Conservation (phyloP, 2,113 vertebrate species). For the Dicentrarchus labrax region DNA sequence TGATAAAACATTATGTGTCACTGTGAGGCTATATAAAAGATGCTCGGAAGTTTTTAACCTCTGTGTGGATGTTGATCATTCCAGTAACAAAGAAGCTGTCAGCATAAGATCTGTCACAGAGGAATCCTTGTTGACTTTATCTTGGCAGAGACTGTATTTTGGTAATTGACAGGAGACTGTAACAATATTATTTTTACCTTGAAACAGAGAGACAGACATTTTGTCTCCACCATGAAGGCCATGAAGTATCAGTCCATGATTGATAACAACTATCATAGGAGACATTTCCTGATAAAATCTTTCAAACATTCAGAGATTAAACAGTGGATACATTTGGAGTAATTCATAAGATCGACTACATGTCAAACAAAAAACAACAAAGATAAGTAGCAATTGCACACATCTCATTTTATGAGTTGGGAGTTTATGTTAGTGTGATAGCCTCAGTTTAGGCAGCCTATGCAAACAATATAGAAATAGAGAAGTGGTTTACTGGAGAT, state of each 20-base stretch:
- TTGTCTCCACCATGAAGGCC: background rate
- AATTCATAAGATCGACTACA: background rate
- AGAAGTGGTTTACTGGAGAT: background rate
- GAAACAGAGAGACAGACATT: conserved; percentile 6
- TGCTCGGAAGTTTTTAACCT: background rate
- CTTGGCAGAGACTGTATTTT: conserved; percentile 51
- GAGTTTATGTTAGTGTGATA: background rate
- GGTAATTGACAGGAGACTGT: conserved; percentile 7
- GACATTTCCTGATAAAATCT: background rate
- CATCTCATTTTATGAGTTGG: background rate
- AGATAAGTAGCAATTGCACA: background rate
- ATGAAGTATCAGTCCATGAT: background rate
- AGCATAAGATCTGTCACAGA: conserved; percentile 22
- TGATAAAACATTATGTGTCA: background rate
- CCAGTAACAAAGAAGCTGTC: background rate
- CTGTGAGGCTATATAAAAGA: background rate
- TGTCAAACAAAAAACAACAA: background rate
- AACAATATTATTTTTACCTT: conserved; percentile 15
- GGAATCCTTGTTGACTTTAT: conserved; percentile 40
- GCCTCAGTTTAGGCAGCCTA: background rate
- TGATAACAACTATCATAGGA: background rate
- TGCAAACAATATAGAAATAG: conserved; percentile 12
- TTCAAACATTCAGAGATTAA: background rate
- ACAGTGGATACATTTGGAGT: background rate
- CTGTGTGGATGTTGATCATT: too few relatives aligned